Conservation (phyloP, 2,113 vertebrate species). For the Lota lota region DNA sequence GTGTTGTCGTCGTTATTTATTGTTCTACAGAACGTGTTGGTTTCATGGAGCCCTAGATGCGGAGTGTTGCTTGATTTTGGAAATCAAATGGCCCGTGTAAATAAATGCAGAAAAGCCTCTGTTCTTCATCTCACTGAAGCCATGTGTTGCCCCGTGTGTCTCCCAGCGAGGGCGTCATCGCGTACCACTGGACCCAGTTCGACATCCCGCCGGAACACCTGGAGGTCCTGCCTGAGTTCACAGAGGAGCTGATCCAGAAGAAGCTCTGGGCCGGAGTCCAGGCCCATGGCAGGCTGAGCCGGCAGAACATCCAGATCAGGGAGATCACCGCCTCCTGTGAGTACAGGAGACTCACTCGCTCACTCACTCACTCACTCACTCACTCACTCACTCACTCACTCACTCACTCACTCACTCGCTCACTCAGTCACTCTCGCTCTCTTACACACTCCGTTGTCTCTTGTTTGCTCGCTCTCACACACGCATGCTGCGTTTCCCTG, state of each 20-base stretch:
- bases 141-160: neutral
- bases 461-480: no score
- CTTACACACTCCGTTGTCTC: no score
- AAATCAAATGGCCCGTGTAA: no score
- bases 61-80: no score
- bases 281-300: neutral
- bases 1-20: no score
- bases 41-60: no score
- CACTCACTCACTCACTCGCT: no score
- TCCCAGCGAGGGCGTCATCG: conserved; percentile 69
- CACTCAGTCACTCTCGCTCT: no score
- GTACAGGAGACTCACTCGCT: conserved; percentile 15
- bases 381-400: no score
- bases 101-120: neutral
- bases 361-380: neutral
- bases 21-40: no score
- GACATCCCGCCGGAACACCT: conserved; percentile 54
- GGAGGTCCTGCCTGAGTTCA: conserved; percentile 53
- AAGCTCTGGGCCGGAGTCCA: conserved; percentile 42
- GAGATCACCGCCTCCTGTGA: conserved; percentile 67
- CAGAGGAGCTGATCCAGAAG: conserved; percentile 61
- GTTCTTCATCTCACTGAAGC: neutral
- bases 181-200: conserved; percentile 74
- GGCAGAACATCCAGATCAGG: conserved; percentile 20
- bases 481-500: no score